Conservation (phyloP, 2,888 invertebrate species). For the Corythucha ciliata region DNA sequence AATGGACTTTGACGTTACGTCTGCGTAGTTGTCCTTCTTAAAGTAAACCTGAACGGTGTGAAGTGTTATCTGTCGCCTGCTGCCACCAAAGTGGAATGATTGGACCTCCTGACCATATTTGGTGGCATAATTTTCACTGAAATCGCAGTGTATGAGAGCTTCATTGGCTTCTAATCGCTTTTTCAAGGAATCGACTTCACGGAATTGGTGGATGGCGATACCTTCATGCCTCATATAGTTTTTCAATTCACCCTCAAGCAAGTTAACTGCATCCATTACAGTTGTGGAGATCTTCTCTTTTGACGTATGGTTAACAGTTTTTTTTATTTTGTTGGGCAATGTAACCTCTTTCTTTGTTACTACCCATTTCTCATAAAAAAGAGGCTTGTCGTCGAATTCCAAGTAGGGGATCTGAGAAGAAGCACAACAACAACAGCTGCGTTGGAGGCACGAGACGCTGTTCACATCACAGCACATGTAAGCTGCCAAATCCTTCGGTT, state of each 20-base stretch:
- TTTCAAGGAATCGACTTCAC: slow-evolving; percentile 16
- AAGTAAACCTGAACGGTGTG: slow-evolving; percentile 2
- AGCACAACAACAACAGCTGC: slow-evolving; percentile 6
- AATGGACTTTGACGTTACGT: slow-evolving; percentile 22
- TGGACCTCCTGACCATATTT: not conserved
- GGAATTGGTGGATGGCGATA: not conserved
- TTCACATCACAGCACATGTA: slow-evolving; percentile 15
- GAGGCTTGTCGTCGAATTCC: slow-evolving; percentile 4
- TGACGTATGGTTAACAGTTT: slow-evolving; percentile 1
- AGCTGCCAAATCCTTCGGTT: slow-evolving; percentile 10
- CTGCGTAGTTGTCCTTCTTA: not conserved
- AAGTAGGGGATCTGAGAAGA: slow-evolving; percentile 1
- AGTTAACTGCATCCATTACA: not conserved
- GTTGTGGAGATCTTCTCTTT: slow-evolving; percentile 7
- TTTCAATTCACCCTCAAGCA: not conserved
- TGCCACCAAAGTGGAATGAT: slow-evolving; percentile 2
- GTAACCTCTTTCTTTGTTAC: slow-evolving; percentile 8
- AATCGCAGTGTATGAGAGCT: not conserved
- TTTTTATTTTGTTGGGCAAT: slow-evolving; percentile 1
- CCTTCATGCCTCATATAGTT: not conserved
- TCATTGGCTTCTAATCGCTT: slow-evolving; percentile 2
- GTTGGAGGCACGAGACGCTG: slow-evolving; percentile 15
- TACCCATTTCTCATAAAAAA: slow-evolving; percentile 7
- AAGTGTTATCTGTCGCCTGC: not conserved
- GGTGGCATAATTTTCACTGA: not conserved